Conservation (phyloP, 2,888 invertebrate species). For the Octonoba sinensis region DNA sequence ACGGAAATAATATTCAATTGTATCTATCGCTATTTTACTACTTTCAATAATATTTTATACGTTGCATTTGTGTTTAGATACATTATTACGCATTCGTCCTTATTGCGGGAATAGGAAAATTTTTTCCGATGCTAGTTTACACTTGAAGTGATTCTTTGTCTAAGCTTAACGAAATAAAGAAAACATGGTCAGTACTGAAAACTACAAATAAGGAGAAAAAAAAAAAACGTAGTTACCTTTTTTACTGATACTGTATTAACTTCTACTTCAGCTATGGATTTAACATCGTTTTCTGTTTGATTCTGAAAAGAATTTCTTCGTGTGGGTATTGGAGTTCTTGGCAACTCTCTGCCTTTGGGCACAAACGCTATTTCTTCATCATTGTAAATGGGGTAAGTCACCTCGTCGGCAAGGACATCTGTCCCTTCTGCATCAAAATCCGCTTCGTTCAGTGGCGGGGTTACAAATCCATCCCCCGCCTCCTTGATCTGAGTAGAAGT, state of each 20-base stretch:
- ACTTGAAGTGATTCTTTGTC: no score
- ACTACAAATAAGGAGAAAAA: no score
- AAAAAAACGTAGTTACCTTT: neutral
- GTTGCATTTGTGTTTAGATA: no score
- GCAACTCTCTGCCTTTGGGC: conserved; percentile 23
- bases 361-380: conserved; percentile 3
- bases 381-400: neutral
- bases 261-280: neutral
- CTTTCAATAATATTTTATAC: no score
- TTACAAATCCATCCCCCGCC: neutral
- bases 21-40: no score
- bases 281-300: neutral
- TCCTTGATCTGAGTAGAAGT: neutral
- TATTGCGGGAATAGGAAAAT: no score
- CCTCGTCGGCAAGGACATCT: neutral
- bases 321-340: conserved; percentile 13
- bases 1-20: no score
- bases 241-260: neutral
- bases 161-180: no score
- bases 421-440: neutral
- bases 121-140: no score
- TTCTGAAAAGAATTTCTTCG: neutral
- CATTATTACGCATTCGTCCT: no score
- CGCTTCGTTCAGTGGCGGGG: neutral
- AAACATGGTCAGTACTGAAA: no score